Evolutionary conservation across 2,113 vertebrate species (phyloP), one percentile per base, ranked within the genome.

Genomic region (Uria lomvia): DNA sequence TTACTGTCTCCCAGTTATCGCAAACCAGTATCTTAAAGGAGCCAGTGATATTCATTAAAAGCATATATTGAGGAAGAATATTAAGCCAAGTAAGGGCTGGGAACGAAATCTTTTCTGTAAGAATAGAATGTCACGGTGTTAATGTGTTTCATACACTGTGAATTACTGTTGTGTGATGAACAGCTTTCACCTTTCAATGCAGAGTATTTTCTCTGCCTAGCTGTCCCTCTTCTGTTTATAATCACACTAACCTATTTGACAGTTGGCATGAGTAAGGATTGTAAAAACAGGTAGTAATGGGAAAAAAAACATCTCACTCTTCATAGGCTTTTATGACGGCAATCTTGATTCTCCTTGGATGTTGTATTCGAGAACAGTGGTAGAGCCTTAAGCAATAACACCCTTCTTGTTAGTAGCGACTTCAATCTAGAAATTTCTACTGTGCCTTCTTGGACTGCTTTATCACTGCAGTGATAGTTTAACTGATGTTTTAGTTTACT

Each of bases 111-210:
- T 71, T 90, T 86, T 56, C 83, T 89, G 78, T 84, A 92, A 93
- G 90, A 97, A 95, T 86, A 70, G 84, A 88, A 92, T 80, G 56
- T 96, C 77, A 92, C 18, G 3, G 63, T 95, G 59, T 92, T 95
- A 94, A 92, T 90, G 83, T 92, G 90, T 95, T 95, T 97, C 78
- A 83, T 91, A 91, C 71, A 72, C 88, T 94, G 95, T 91, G 94
- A 94, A 90, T 94, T 96, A 84, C 88, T 94, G 83, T 78, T 5
- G 18, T 83, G 71, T 91, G 92, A 96, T 95, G 94, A 96, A 97
- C 92, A 75, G 81, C 84, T 96, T 96, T 97, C 91, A 95, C 93
- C 91, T 96, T 97, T 97, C 90, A 93, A 40, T 94, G 55, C 73
- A 38, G 77, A 91, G 72, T 90, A 72, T 90, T 96, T 96, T 95